Conservation (phyloP, 92 coral and sea anemone species). For the Heliopora coerulea region DNA sequence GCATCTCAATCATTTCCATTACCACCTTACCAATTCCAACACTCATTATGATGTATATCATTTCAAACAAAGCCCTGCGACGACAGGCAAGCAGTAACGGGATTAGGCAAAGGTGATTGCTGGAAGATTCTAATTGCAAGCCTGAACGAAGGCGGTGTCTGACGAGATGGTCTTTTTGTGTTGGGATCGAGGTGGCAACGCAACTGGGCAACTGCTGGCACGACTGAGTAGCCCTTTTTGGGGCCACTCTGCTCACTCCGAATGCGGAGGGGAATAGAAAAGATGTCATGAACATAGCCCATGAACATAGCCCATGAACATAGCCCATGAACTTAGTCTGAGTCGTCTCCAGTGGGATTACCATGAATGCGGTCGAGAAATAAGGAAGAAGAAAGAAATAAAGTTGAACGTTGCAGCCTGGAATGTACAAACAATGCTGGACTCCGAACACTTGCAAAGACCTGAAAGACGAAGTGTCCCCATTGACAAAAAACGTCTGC, state of each 20-base stretch:
- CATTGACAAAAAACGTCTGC: conserved; percentile 1
- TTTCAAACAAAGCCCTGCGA: conserved; percentile 3
- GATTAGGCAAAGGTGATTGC: conserved; percentile 16
- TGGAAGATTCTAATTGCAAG: conserved; percentile 22
- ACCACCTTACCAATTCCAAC: no score
- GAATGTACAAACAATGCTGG: conserved; percentile 25
- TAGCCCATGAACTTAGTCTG: background rate
- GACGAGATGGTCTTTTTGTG: conserved; percentile 19
- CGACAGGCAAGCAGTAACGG: conserved; percentile 23
- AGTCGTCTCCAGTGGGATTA: no score
- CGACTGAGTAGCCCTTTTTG: conserved; percentile 44
- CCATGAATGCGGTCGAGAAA: no score
- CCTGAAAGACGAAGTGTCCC: conserved; percentile 10
- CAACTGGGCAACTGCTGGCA: conserved; percentile 19
- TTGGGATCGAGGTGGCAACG: conserved; percentile 9
- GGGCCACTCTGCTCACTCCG: conserved; percentile 35
- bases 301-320: no score
- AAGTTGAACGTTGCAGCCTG: background rate
- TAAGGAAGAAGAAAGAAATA: no score
- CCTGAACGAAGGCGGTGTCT: conserved; percentile 18
- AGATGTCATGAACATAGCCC: background rate
- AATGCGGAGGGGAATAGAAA: conserved; percentile 31
- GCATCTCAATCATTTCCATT: background rate
- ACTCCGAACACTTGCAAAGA: conserved; percentile 4
- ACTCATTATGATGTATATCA: no score